phyloP scores from a whole-genome alignment of 2,888 invertebrate genomes.

The Priapulus caudatus region DNA sequence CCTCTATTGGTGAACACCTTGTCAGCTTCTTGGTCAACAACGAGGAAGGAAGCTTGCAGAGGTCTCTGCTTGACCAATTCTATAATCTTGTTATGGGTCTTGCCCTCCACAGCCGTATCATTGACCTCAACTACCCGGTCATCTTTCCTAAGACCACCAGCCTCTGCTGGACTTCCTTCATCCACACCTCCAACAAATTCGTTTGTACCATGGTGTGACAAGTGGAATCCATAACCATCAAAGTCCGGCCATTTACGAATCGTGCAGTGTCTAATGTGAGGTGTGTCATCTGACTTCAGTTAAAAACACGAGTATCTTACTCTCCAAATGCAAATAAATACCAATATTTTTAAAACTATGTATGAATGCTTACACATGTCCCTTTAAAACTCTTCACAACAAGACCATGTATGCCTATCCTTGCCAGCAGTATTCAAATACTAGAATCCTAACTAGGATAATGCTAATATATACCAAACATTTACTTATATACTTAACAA shows the following conservation, averaged over 20 bases:
- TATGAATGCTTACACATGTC: too few relatives aligned
- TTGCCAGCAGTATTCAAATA: too few relatives aligned
- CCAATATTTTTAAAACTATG: too few relatives aligned
- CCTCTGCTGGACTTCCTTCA: neutral
- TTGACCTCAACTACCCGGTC: neutral
- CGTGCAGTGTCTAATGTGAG: neutral
- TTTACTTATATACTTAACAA: too few relatives aligned
- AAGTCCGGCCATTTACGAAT: neutral
- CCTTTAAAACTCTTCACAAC: too few relatives aligned
- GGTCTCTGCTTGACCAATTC: neutral
- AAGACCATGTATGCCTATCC: too few relatives aligned
- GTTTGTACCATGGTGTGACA: neutral
- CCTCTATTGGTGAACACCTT: neutral
- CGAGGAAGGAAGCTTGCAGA: neutral
- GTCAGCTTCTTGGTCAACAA: neutral
- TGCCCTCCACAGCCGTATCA: neutral
- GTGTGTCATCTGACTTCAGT: too few relatives aligned
- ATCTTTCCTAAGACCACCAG: neutral
- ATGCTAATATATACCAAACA: too few relatives aligned
- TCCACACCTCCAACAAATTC: slow-evolving; percentile 1
- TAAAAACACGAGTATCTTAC: too few relatives aligned
- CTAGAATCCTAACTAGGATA: too few relatives aligned
- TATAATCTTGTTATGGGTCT: neutral
- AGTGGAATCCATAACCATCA: neutral
- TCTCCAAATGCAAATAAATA: too few relatives aligned